Evolutionary conservation across 2,797 vertebrate species (phyloP), one percentile per base, ranked within the genome.

Genomic region (Crocidura indochinensis): DNA sequence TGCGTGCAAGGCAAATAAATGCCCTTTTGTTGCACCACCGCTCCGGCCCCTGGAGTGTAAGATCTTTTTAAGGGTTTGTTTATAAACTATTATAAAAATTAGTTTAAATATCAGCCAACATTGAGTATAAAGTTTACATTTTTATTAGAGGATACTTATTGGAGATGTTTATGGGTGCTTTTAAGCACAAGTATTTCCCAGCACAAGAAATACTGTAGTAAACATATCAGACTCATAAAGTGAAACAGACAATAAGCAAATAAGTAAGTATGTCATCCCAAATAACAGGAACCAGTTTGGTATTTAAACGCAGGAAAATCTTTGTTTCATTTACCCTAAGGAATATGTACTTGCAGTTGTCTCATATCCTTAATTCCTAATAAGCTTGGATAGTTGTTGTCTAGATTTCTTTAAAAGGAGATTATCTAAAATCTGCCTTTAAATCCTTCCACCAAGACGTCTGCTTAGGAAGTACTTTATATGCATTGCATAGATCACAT

Each of bases 291-390:
- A 82, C 65, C 6, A 83, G 27, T 84, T 67, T 9, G 2, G 4
- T 47, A 38, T 80, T 85, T 90, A 82, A 79, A 75, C 62, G 82
- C 10, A n/a, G 49, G 49, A 82, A 91, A 75, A 84, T 44, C 62
- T 76, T 87, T 87, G 19, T 84, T 79, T 85, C 1, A 44, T 91
- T 95, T 81, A 12, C 80, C 11, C 85, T 12, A 80, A 84, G 64
- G 44, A 87, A 4, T 49, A 47, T 75, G 2, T 38, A 76, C 65
- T 83, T 82, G 38, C 19, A 87, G 7, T 78, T 56, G 31, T 8
- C 10, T 47, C 20, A 6, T 68, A 1, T 64, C 15, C 29, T 93
- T 84, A 68, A 88, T 87, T 79, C 12, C n/a, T 75, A 31, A 22
- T 73, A 8, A 82, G 56, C 46, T 56, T 38, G 19, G 14, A 49